Base-by-base conservation (phyloP, 1,140 invertebrate species). In the Drosophila repletoides region DNA sequence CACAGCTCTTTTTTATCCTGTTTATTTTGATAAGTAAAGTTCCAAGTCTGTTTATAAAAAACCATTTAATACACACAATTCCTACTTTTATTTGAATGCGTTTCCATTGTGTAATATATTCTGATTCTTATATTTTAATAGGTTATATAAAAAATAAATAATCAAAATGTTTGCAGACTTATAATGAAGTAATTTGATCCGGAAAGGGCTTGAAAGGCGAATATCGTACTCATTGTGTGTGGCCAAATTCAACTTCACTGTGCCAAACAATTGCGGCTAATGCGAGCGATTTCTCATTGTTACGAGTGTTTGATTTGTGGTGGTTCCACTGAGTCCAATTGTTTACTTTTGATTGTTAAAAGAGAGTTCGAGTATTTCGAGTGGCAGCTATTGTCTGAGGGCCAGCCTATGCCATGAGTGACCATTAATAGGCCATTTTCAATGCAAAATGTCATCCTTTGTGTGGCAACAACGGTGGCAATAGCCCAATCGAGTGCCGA, bases 251-350 rank as follows among this genome's bases (percentile, higher is more conserved):
- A 58, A 36, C 34, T 36, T 56, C 34, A 58, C 43, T 53, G 49
- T 72, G 73, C 43, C 74, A 77, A 77, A 84, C 74, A 84, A 84
- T 83, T 72, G 79, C 33, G 55, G 52, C 66, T 83, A 84, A 83
- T 83, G 70, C 66, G 65, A 79, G 38, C 74, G 60, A 84, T 84
- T 74, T 72, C 70, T 59, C 48, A 79, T 77, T 83, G 74, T 74
- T 77, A 61, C 34, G 75, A 73, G 74, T 38, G 48, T 84, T 77
- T 79, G 74, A 83, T 84, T 83, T 83, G 79, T 71, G 74, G 77
- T 56, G 45, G 46, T 67, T 46, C 45, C 77, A 65, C 49, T 53
- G 36, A 64, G 41, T 75, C 38, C 77, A 55, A 81, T 83, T 77
- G 80, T 84, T 76, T 34, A 56, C 36, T 40, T 53, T 58, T 33